A percentile compares a stretch with the other conserved stretches of the same genome.
These are phyloP conservation scores for Cossypha polioptera DNA, from an alignment of 2,797 vertebrate species.

Conservation along the genomic window DNA sequence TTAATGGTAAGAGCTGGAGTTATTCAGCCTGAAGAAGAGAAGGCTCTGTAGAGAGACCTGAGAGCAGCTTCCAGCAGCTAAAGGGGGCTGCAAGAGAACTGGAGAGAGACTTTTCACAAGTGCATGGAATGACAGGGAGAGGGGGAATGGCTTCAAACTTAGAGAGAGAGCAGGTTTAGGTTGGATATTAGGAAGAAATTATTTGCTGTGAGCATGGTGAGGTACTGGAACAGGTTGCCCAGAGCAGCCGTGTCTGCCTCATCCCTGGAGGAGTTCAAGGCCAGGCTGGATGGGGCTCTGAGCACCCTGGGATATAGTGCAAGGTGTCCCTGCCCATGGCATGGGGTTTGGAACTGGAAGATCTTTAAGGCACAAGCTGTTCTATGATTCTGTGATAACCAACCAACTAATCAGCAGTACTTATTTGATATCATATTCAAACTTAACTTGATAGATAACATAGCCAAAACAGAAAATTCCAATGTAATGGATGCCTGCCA, in stretches of 20 bases:
- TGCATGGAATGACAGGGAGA: too few relatives aligned
- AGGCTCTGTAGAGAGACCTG: neutral
- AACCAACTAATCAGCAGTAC: neutral
- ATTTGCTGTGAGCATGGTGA: neutral
- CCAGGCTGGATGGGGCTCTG: neutral
- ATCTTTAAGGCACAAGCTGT: neutral
- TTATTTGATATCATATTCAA: neutral
- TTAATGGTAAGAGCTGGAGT: neutral
- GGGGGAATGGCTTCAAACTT: neutral
- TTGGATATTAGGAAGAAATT: neutral
- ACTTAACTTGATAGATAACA: neutral
- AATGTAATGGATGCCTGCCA: neutral
- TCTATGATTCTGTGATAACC: neutral
- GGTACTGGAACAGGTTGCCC: neutral
- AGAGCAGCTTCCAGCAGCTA: neutral
- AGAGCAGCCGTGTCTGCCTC: neutral
- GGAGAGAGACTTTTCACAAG: neutral
- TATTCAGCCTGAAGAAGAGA: neutral
- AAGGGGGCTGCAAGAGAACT: neutral
- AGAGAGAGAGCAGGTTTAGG: neutral
- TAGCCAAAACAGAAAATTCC: neutral
- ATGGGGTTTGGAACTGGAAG: neutral
- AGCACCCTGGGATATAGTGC: neutral
- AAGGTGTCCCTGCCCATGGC: neutral
- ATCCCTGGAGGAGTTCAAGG: neutral